Conservation (phyloP, 2,113 vertebrate species). For the Hypomesus transpacificus region DNA sequence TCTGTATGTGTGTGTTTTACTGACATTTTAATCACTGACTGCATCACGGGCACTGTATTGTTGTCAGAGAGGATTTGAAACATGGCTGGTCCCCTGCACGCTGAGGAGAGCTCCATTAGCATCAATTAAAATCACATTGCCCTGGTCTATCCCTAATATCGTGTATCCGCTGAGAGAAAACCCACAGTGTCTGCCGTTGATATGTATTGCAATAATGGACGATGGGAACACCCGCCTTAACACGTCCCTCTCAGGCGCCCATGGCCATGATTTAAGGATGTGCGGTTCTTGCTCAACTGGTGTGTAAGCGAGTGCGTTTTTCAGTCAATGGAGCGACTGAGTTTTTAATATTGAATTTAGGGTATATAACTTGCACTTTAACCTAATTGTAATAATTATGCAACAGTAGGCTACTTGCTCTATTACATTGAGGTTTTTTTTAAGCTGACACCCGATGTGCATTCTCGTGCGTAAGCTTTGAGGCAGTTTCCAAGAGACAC, state of each 20-base stretch:
- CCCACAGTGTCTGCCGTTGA: slow-evolving; percentile 10
- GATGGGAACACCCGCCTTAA: slow-evolving; percentile 34
- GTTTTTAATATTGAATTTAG: not conserved
- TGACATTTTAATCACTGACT: no score
- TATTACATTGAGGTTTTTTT: no score
- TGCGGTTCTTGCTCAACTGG: slow-evolving; percentile 20
- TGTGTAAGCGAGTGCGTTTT: not conserved
- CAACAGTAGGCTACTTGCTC: no score
- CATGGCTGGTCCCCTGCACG: not conserved
- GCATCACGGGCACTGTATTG: no score
- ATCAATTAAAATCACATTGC: slow-evolving; percentile 2
- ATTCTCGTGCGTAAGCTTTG: no score
- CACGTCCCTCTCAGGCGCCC: slow-evolving; percentile 43
- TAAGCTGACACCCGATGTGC: no score
- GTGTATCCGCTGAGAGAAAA: not conserved
- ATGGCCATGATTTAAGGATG: slow-evolving; percentile 68
- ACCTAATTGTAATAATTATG: slow-evolving; percentile 30
- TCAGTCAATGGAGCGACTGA: not conserved
- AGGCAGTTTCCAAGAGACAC: no score
- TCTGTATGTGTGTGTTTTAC: no score
- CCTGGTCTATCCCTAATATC: not conserved
- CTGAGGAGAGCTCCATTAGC: not conserved
- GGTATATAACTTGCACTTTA: not conserved
- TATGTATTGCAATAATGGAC: slow-evolving; percentile 45
- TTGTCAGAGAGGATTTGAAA: not conserved